These are phyloP conservation scores for Microhierax caerulescens DNA, from an alignment of 2,797 vertebrate species.

Conservation along the genomic window DNA sequence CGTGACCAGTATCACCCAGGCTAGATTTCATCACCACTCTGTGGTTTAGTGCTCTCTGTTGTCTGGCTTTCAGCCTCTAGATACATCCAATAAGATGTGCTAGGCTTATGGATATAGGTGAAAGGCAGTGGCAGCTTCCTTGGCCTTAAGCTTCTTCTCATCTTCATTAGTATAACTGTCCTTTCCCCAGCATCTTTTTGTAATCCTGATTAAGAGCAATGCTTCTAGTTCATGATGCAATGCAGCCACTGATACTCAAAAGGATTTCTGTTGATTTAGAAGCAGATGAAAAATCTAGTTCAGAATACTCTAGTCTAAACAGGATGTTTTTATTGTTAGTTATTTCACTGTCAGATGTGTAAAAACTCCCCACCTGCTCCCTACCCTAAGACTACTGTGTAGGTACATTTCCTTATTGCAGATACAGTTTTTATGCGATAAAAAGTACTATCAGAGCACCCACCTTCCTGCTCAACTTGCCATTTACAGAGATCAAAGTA, in stretches of 20 bases:
- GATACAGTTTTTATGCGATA: neutral
- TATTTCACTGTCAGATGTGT: neutral
- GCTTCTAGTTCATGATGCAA: neutral
- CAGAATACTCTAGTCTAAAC: neutral
- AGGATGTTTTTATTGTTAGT: neutral
- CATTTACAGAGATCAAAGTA: neutral
- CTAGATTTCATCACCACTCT: neutral
- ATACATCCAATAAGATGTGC: neutral
- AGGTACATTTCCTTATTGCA: neutral
- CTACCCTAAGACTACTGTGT: neutral
- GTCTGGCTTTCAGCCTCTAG: neutral
- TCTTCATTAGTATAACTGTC: neutral
- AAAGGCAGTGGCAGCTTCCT: neutral
- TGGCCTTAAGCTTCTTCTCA: neutral
- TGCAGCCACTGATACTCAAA: neutral
- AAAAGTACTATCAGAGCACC: neutral
- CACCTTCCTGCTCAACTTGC: neutral
- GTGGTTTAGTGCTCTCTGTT: neutral
- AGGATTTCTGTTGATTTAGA: neutral
- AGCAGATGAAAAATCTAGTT: neutral
- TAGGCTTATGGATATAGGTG: neutral
- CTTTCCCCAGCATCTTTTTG: neutral
- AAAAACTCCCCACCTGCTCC: neutral
- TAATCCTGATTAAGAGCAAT: neutral
- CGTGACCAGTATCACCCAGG: neutral